phyloP scores from a whole-genome alignment of 2,113 vertebrate species.

The Perognathus longimembris region DNA sequence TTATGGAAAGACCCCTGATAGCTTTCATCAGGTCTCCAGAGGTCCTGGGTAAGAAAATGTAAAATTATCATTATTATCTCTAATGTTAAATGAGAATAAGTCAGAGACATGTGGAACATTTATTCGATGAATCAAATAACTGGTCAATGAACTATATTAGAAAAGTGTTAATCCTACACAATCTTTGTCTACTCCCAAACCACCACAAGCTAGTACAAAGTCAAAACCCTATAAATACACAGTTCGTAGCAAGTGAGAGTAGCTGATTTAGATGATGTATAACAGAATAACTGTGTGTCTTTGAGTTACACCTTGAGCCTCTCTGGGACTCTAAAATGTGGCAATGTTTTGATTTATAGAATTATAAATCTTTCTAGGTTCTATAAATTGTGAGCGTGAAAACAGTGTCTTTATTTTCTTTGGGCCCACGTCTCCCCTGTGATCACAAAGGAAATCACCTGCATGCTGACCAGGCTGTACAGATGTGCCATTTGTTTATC shows the following conservation, averaged over 20 bases:
- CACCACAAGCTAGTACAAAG: background rate
- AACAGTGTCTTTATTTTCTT: slow-evolving; percentile 46
- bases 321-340: slow-evolving; percentile 47
- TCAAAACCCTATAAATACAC: background rate
- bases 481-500: background rate
- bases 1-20: background rate
- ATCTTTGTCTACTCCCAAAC: background rate
- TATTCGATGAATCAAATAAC: background rate
- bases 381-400: slow-evolving; percentile 34
- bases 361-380: slow-evolving; percentile 44
- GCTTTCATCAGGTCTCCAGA: background rate
- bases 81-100: background rate
- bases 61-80: background rate
- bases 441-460: slow-evolving; percentile 6
- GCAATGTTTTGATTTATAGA: slow-evolving; percentile 54
- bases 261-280: background rate
- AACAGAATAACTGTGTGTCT: slow-evolving; percentile 4
- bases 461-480: background rate
- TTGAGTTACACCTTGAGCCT: slow-evolving; percentile 10
- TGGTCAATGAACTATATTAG: background rate
- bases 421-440: slow-evolving; percentile 30
- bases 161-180: background rate
- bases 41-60: background rate
- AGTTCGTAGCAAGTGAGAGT: background rate
- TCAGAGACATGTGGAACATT: slow-evolving; percentile 42